Base-by-base conservation (phyloP, 2,113 vertebrate genomes). In the Callospermophilus lateralis region DNA sequence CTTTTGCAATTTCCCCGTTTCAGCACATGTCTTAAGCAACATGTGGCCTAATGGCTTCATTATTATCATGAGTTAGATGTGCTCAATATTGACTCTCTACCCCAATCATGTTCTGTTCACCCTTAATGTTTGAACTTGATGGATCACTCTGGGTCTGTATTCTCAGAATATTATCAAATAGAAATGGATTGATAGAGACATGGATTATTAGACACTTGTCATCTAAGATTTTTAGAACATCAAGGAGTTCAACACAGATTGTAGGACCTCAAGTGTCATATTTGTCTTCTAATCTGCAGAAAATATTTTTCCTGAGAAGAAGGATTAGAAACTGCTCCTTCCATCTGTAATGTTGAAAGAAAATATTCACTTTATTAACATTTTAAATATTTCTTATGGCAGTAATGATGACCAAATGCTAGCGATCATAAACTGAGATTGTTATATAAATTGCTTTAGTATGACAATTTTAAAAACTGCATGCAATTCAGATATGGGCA, bases 1-100 rank as follows among this genome's bases (percentile, higher is more conserved):
- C 37, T 97, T 94, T 93, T 87, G 90, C 92, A 97, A 98, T 93
- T 96, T 98, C 73, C 96, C 63, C 94, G 15, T 97, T 97, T 96
- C 55, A 76, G 74, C 90, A 95, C 63, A 70, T 42, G 11, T 90
- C 79, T 97, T 96, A 92, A 92, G 97, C 86, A 98, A 97, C 67
- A 58, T 84, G 76, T 63, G 24, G 63, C 55, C 68, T 45, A 26
- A 63, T 77, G 89, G 74, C 65, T 96, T 63, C 89, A 45, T 74
- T 79, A 63, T 93, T 88, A 72, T 24, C 15, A 1, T 22, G 42
- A 20, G 10, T 92, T 45, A 86, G 32, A 26, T 78, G 30, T 92
- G 37, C 70, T 92, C 72, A 70, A 1, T 32, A 39, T 17, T 48
- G 20, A 79, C 9, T 58, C 28, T 85, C 26, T 55, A 32, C 37